A percentile compares a stretch with the other conserved stretches of the same genome.
Evolutionary conservation across 2,888 invertebrate species (phyloP).

Genomic region (Azorinus chamasolen): DNA sequence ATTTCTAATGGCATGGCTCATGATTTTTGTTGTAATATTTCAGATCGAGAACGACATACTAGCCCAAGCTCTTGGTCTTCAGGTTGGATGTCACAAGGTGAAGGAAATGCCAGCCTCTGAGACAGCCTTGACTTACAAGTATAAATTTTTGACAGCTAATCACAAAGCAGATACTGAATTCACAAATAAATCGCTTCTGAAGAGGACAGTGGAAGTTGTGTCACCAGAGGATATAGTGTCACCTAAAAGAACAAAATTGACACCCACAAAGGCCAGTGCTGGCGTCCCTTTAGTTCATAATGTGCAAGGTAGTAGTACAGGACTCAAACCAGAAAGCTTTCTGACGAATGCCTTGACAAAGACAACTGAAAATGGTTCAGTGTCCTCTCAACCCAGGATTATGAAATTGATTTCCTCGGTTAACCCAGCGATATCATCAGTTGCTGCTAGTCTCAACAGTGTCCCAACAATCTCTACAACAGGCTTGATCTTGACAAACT

Average conservation of each 20-base stretch:
- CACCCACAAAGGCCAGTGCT: too few species aligned
- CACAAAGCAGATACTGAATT: constrained; percentile 37
- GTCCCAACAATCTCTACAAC: neutral
- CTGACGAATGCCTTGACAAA: too few species aligned
- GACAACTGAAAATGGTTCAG: too few species aligned
- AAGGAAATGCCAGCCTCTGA: constrained; percentile 74
- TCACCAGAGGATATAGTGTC: constrained; percentile 67
- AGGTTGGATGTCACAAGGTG: constrained; percentile 74
- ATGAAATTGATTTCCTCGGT: too few species aligned
- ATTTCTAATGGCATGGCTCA: too few species aligned
- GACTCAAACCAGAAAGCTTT: too few species aligned
- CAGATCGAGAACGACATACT: constrained; percentile 75
- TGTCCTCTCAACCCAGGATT: too few species aligned
- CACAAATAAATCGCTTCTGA: constrained; percentile 54
- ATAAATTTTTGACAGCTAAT: constrained; percentile 66
- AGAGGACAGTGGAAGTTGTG: constrained; percentile 69
- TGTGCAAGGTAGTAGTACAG: too few species aligned
- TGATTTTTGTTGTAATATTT: constrained; percentile 29
- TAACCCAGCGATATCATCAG: too few species aligned
- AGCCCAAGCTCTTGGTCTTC: constrained; percentile 74
- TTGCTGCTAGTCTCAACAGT: too few species aligned
- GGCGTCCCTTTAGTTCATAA: too few species aligned
- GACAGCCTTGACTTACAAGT: constrained; percentile 65
- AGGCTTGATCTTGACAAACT: constrained; percentile 8
- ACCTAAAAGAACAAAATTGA: neutral